Conservation (phyloP, 2,888 invertebrate genomes). For the Dryomyza anilis region DNA sequence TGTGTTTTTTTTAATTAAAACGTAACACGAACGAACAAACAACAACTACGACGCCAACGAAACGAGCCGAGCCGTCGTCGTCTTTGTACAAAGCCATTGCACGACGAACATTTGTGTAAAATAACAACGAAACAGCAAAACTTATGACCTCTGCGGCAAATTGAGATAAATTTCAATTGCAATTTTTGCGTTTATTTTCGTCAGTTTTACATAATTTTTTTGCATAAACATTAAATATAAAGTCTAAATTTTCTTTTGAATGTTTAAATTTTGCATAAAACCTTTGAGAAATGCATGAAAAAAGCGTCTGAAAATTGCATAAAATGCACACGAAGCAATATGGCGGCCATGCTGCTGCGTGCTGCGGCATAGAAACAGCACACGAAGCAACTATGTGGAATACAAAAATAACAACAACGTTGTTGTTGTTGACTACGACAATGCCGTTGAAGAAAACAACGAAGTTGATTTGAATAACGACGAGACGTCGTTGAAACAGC, state of each 20-base stretch:
- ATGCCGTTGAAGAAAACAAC: neutral
- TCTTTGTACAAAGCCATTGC: no score
- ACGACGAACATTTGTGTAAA: no score
- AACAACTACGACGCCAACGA: neutral
- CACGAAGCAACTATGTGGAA: constrained; percentile 21
- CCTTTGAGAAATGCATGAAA: constrained; percentile 26
- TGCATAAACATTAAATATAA: constrained; percentile 26
- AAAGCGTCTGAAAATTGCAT: constrained; percentile 32
- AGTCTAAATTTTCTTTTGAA: constrained; percentile 10
- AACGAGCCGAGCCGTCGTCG: neutral
- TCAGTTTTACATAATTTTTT: constrained; percentile 6
- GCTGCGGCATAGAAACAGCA: constrained; percentile 10
- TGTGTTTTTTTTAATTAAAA: constrained; percentile 11
- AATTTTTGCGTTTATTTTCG: constrained; percentile 11
- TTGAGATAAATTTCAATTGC: constrained; percentile 10
- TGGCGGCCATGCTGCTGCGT: constrained; percentile 32
- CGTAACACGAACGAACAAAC: constrained; percentile 8
- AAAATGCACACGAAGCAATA: constrained; percentile 38
- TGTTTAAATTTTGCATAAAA: constrained; percentile 11
- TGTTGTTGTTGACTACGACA: neutral
- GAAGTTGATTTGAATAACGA: neutral
- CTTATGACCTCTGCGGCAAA: neutral
- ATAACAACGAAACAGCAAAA: neutral
- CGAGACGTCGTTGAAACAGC: neutral
- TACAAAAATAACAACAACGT: no score